Evolutionary conservation across 2,797 vertebrate species (phyloP).

Genomic region (Euthynnus affinis): DNA sequence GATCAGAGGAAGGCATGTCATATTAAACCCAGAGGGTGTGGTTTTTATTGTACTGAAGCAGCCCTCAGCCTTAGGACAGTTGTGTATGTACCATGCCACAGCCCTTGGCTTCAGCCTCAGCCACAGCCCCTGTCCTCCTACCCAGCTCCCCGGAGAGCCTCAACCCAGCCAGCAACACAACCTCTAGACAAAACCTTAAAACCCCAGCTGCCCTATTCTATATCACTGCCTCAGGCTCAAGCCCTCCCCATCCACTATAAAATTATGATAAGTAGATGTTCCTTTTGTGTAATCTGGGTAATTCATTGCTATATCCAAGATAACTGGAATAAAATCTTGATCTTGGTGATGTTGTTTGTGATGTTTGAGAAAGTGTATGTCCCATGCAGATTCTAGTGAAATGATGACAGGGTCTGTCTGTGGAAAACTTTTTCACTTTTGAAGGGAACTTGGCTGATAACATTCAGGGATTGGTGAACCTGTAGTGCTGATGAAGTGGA

Average conservation of each 20-base stretch:
- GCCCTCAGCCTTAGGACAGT: constrained; percentile 59
- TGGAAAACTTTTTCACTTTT: not conserved
- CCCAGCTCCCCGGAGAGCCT: constrained; percentile 67
- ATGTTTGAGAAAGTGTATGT: constrained; percentile 4
- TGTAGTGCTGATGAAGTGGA: not conserved
- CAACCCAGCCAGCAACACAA: constrained; percentile 43
- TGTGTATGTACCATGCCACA: constrained; percentile 60
- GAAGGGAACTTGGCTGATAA: no score
- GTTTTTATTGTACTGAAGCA: constrained; percentile 70
- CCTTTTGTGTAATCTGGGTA: constrained; percentile 15
- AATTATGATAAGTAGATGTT: constrained; percentile 22
- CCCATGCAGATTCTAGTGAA: not conserved
- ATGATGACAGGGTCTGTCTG: not conserved
- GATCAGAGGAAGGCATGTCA: constrained; percentile 49
- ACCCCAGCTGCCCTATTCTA: constrained; percentile 60
- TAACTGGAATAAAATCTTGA: constrained; percentile 8
- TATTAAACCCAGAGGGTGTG: constrained; percentile 71
- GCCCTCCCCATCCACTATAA: not conserved
- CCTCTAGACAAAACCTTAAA: constrained; percentile 54
- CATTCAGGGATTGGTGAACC: not conserved
- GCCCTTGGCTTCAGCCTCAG: constrained; percentile 36
- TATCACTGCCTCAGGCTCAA: constrained; percentile 41
- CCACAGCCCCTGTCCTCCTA: constrained; percentile 33
- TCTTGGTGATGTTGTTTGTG: not conserved
- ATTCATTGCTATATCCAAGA: constrained; percentile 18